Evolutionary conservation across 2,888 invertebrate species (phyloP).

Genomic region (Campoplex capitator): DNA sequence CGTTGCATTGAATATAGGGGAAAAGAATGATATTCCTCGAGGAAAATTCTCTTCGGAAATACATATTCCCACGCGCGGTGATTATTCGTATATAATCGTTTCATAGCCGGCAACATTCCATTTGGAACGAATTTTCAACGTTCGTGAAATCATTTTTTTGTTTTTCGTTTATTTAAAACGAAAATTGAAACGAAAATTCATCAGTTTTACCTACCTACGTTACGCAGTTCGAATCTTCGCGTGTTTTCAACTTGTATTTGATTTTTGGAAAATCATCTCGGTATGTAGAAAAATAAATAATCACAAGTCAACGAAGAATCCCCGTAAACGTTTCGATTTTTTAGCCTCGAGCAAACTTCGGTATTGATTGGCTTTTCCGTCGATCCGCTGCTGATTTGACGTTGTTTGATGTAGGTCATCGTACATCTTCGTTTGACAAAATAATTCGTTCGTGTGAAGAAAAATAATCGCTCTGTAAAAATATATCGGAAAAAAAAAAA

Average conservation of each 20-base stretch:
- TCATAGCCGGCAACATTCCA: not conserved
- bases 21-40: not conserved
- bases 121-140: not conserved
- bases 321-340: slow-evolving; percentile 43
- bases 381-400: not conserved
- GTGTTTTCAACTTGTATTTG: too few species aligned
- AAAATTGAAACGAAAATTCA: not conserved
- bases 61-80: too few species aligned
- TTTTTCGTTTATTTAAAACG: too few species aligned
- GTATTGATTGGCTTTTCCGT: slow-evolving; percentile 27
- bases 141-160: too few species aligned
- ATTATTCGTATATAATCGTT: not conserved
- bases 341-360: slow-evolving; percentile 62
- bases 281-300: not conserved
- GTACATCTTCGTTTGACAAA: slow-evolving; percentile 44
- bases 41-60: not conserved
- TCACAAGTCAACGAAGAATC: not conserved
- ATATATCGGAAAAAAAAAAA: not conserved
- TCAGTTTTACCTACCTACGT: not conserved
- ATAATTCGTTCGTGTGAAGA: not conserved
- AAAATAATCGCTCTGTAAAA: not conserved
- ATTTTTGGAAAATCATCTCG: not conserved
- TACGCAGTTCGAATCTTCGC: too few species aligned
- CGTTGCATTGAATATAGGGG: not conserved
- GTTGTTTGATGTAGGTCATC: slow-evolving; percentile 60